These are phyloP conservation scores for Spinus pinus DNA, from an alignment of 2,797 vertebrate species.

Conservation along the genomic window DNA sequence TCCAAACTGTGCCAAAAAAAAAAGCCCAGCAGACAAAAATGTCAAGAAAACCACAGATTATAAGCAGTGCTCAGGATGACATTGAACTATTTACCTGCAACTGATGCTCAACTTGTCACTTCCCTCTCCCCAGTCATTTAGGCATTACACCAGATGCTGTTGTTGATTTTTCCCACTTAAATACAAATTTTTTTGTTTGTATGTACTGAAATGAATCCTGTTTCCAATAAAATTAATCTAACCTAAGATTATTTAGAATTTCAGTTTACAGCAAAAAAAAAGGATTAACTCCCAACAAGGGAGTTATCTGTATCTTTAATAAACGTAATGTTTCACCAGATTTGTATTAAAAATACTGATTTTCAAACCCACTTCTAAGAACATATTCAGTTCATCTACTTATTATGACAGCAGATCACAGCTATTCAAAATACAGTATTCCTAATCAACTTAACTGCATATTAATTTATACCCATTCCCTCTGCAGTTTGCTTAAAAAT, in stretches of 20 bases:
- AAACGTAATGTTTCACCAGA: not conserved
- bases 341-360: not conserved
- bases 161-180: not conserved
- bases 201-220: not conserved
- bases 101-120: not conserved
- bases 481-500: not conserved
- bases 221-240: not conserved
- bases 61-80: not conserved
- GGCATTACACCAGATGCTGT: not conserved
- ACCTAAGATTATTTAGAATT: not conserved
- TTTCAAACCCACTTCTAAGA: not conserved
- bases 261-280: not conserved
- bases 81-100: not conserved
- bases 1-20: not conserved
- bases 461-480: not conserved
- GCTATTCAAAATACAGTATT: not conserved
- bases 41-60: not conserved
- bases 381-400: not conserved
- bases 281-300: not conserved
- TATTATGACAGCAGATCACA: not conserved
- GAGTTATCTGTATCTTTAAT: not conserved
- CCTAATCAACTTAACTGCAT: not conserved
- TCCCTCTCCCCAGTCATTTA: not conserved
- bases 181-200: not conserved
- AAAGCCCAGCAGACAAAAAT: not conserved